A percentile compares a stretch with the other conserved stretches of the same genome.
Evolutionary conservation across 2,797 vertebrate species (phyloP).

Genomic region (Xenops minutus): DNA sequence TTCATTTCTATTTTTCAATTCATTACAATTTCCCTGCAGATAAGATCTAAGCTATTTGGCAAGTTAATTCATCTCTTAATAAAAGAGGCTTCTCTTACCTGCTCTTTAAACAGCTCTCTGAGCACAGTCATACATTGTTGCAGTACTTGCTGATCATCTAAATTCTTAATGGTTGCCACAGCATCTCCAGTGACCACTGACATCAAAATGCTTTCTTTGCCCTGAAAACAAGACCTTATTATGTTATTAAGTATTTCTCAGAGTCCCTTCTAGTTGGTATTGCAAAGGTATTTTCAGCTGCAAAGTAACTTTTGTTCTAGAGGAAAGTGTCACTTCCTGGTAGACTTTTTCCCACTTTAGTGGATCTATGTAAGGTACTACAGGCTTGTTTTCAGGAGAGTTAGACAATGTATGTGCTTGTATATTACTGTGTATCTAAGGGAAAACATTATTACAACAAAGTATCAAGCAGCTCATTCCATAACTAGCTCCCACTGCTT

Average conservation of each 20-base stretch:
- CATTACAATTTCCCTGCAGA: not conserved
- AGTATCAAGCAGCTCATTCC: not conserved
- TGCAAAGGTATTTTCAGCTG: not conserved
- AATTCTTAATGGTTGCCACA: conserved; percentile 78
- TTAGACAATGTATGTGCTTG: not conserved
- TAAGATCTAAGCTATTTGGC: not conserved
- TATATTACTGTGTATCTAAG: not conserved
- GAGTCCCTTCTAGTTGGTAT: not conserved
- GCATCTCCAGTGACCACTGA: conserved; percentile 93
- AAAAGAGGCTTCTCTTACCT: conserved; percentile 76
- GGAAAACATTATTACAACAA: not conserved
- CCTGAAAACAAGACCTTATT: conserved; percentile 67
- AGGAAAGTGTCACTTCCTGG: not conserved
- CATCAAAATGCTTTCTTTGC: conserved; percentile 93
- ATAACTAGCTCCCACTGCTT: not conserved
- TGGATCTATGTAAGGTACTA: not conserved
- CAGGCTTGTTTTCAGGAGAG: not conserved
- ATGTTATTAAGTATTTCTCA: not conserved
- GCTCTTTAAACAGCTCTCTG: conserved; percentile 90
- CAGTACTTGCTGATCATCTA: conserved; percentile 87
- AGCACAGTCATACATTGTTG: conserved; percentile 88
- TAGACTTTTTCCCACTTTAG: not conserved
- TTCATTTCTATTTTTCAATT: not conserved
- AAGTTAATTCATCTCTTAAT: not conserved
- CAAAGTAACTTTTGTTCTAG: not conserved